Percentiles rank a stretch among this genome's conserved stretches.
phyloP scores from a whole-genome alignment of 2,888 invertebrate species.

The Drosophila recens region DNA sequence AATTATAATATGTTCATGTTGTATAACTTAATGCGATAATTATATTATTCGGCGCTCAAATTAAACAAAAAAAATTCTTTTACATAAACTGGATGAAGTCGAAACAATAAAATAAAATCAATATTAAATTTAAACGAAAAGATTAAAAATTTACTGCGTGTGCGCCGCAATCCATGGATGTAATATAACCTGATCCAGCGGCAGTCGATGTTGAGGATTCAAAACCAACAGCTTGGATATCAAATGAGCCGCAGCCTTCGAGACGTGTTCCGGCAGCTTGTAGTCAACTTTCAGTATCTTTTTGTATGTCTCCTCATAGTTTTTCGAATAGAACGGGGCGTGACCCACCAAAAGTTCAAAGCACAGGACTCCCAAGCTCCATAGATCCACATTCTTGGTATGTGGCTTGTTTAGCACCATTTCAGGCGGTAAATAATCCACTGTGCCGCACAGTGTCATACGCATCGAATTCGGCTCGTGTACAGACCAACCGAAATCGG shows the following conservation, averaged over 20 bases:
- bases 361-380: constrained; percentile 98
- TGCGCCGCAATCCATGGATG: constrained; percentile 90
- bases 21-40: constrained; percentile 39
- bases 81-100: constrained; percentile 25
- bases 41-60: constrained; percentile 38
- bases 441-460: constrained; percentile 96
- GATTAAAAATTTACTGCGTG: constrained; percentile 57
- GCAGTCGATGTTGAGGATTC: constrained; percentile 90
- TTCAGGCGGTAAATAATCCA: constrained; percentile 98
- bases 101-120: constrained; percentile 33
- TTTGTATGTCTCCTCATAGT: constrained; percentile 91
- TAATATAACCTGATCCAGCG: constrained; percentile 89
- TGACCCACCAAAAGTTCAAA: constrained; percentile 97
- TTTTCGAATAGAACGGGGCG: constrained; percentile 95
- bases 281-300: constrained; percentile 91
- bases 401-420: constrained; percentile 96
- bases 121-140: constrained; percentile 13
- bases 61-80: constrained; percentile 38
- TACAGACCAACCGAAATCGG: constrained; percentile 99
- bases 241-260: constrained; percentile 91
- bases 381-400: constrained; percentile 95
- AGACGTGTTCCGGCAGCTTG: constrained; percentile 90
- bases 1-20: constrained; percentile 21
- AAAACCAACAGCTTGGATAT: constrained; percentile 92
- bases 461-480: constrained; percentile 96